These are phyloP conservation scores for human DNA, from an alignment of 2,113 vertebrate species.

Conservation along the genomic window DNA sequence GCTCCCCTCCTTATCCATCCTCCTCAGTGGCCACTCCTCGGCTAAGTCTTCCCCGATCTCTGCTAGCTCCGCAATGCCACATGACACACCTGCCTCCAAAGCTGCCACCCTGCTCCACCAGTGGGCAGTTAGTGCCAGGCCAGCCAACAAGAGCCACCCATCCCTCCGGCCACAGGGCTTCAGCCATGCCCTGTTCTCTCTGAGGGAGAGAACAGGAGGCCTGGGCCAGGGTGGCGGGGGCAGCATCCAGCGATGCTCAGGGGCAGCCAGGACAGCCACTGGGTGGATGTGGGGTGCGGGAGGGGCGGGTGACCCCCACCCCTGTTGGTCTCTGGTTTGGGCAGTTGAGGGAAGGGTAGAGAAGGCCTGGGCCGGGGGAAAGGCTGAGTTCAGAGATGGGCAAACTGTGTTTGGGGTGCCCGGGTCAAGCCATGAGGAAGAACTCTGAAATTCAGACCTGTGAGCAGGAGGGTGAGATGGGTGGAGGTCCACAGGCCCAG, in stretches of 20 bases:
- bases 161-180: not conserved
- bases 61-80: fast-evolving
- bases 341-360: not conserved
- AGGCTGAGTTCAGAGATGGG: not conserved
- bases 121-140: not conserved
- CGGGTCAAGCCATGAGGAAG: not conserved
- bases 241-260: fast-evolving
- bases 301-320: fast-evolving
- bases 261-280: not conserved
- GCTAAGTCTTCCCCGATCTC: not conserved
- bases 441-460: not conserved
- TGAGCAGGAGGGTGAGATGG: not conserved
- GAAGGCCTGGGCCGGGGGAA: fast-evolving
- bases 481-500: not conserved
- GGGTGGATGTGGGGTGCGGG: fast-evolving
- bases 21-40: not conserved
- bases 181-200: not conserved
- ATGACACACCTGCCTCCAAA: too few relatives aligned
- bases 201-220: not conserved
- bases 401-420: not conserved
- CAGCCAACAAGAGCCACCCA: fast-evolving
- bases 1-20: not conserved
- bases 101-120: too few relatives aligned
- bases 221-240: not conserved
- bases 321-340: not conserved